These are phyloP conservation scores for Sporophila hypoxantha DNA, from an alignment of 2,113 vertebrate genomes.

Conservation along the genomic window DNA sequence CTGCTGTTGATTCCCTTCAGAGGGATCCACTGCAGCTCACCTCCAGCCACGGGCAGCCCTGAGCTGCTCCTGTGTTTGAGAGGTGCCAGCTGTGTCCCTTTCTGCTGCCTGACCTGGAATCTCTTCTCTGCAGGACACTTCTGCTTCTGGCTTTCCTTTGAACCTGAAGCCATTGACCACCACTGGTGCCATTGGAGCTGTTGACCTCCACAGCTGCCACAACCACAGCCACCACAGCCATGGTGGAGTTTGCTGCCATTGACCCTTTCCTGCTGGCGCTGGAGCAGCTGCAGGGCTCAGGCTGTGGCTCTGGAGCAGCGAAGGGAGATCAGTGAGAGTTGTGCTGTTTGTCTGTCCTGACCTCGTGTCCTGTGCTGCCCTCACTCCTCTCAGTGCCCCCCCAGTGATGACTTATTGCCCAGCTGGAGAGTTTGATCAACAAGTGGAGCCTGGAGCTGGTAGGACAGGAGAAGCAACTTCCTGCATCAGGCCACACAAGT, in stretches of 20 bases:
- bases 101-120: neutral
- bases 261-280: neutral
- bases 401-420: slow-evolving; percentile 87
- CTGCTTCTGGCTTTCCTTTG: slow-evolving; percentile 69
- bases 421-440: slow-evolving; percentile 93
- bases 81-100: neutral
- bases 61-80: rapidly evolving
- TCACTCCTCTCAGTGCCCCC: slow-evolving; percentile 5
- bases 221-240: neutral
- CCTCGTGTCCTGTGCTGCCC: neutral
- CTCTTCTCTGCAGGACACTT: slow-evolving; percentile 1
- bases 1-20: neutral
- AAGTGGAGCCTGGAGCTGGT: slow-evolving; percentile 97
- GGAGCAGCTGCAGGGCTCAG: neutral
- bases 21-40: neutral
- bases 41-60: rapidly evolving
- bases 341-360: rapidly evolving
- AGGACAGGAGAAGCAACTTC: slow-evolving; percentile 94
- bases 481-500: slow-evolving; percentile 94
- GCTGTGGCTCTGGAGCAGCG: neutral
- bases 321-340: neutral
- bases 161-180: slow-evolving; percentile 72
- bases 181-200: neutral
- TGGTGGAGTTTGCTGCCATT: neutral
- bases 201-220: neutral